A percentile compares a stretch with the other conserved stretches of the same genome.
These are phyloP conservation scores for Dasysyrphus tricinctus DNA, from an alignment of 2,888 invertebrate genomes.

Conservation along the genomic window DNA sequence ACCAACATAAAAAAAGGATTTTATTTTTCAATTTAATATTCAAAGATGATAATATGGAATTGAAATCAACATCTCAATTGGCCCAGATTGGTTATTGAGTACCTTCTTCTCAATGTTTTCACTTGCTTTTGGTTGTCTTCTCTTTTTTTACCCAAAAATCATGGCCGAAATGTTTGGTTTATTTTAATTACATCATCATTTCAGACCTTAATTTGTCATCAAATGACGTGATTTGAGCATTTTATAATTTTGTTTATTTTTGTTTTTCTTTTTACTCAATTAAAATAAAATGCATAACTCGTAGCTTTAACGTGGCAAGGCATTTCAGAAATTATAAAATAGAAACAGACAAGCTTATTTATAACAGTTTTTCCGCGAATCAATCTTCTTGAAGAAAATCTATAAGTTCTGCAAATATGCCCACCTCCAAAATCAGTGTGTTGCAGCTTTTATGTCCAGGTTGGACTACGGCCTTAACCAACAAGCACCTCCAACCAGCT, in stretches of 20 bases:
- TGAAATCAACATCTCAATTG: slow-evolving; percentile 1
- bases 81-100: not conserved
- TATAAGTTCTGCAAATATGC: too few relatives aligned
- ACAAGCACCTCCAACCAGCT: too few relatives aligned
- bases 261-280: not conserved
- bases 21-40: slow-evolving; percentile 4
- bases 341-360: too few relatives aligned
- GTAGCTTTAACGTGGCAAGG: too few relatives aligned
- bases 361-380: too few relatives aligned
- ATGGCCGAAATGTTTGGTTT: not conserved
- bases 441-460: too few relatives aligned
- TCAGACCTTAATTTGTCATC: not conserved
- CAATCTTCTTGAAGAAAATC: too few relatives aligned
- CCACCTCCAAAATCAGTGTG: too few relatives aligned
- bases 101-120: not conserved
- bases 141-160: not conserved
- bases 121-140: not conserved
- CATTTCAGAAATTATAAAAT: too few relatives aligned
- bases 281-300: not conserved
- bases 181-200: not conserved
- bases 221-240: not conserved
- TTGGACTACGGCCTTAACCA: too few relatives aligned
- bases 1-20: not conserved
- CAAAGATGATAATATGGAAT: not conserved
- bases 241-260: not conserved